Base-by-base conservation (phyloP, 2,797 vertebrate genomes). In the Alauda arvensis region DNA sequence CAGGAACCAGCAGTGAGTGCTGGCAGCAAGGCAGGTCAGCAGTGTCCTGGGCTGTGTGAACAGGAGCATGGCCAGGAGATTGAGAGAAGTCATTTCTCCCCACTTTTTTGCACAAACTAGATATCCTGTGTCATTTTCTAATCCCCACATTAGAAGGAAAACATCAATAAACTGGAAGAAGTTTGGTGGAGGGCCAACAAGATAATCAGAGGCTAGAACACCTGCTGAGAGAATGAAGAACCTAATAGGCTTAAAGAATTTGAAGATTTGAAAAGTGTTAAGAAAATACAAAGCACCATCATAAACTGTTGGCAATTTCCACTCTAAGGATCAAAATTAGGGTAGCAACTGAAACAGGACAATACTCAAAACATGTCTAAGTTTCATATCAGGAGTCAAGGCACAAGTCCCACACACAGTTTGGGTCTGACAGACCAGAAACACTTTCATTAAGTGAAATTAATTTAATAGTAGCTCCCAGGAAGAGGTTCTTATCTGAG, bases 31-130 rank as follows among this genome's bases (percentile, higher is more conserved):
- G 52, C 8, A 71, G 23, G 25, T 62, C 56, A 65, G 1, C 17
- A 34, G 19, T 33, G 43, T 31, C 43, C 52, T n/a, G 65, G 21
- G 43, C 37, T 46, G 25, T 29, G 23, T 33, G 31, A 46, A 31
- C 6, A 55, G 15, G 5, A 56, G 1, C 3, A 1, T 6, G 3
- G 39, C 33, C 52, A 37, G 65, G 14, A 66, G 24, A 29, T 0
- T 16, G 25, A 37, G 14, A 15, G 25, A 40, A 46, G 4, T 3
- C 3, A 34, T 46, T 59, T 14, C 9, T 14, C 6, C 4, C 3
- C 14, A 8, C 39, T 60, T 72, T 66, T n/a, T 34, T 67, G 42
- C 14, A 60, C 23, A 42, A 48, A 21, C 6, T 18, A 20, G 14
- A 37, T 77, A 15, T 33, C 14, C 5, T 9, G 1, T 25, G 16